Evolutionary conservation across 2,113 vertebrate species (phyloP).

Genomic region (Phalacrocorax brasilianus): DNA sequence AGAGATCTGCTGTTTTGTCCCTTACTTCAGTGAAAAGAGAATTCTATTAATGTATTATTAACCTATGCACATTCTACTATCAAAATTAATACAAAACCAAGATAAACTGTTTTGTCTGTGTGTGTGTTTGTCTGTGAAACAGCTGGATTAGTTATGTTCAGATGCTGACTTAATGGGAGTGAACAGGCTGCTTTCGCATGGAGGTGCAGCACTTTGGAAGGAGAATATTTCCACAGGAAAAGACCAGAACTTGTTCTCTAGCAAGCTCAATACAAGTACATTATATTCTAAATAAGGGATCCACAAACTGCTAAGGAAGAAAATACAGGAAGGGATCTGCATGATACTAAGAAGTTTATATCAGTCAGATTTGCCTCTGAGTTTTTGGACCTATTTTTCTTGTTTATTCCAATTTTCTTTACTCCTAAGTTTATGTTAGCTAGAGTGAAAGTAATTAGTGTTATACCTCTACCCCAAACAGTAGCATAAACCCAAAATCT

Average conservation of each 20-base stretch:
- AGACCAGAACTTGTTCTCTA: slow-evolving; percentile 54
- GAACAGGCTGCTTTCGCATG: neutral
- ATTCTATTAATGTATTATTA: neutral
- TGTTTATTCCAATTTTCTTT: neutral
- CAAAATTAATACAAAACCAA: neutral
- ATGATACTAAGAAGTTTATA: neutral
- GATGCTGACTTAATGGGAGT: neutral
- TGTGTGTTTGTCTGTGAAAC: neutral
- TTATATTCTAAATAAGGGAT: slow-evolving; percentile 23
- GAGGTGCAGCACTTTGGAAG: slow-evolving; percentile 25
- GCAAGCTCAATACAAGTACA: neutral
- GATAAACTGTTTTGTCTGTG: neutral
- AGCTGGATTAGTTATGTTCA: neutral
- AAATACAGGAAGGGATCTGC: neutral
- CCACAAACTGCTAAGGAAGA: neutral
- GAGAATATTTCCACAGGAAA: slow-evolving; percentile 53
- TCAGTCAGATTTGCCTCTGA: neutral
- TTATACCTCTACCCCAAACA: neutral
- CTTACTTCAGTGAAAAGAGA: neutral
- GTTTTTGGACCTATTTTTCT: neutral
- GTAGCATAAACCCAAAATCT: neutral
- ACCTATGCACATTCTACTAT: neutral
- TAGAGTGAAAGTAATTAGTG: neutral
- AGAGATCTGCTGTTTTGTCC: neutral
- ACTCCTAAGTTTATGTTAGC: neutral